Conservation (phyloP, 2,113 vertebrate genomes). For the Riparia riparia region DNA sequence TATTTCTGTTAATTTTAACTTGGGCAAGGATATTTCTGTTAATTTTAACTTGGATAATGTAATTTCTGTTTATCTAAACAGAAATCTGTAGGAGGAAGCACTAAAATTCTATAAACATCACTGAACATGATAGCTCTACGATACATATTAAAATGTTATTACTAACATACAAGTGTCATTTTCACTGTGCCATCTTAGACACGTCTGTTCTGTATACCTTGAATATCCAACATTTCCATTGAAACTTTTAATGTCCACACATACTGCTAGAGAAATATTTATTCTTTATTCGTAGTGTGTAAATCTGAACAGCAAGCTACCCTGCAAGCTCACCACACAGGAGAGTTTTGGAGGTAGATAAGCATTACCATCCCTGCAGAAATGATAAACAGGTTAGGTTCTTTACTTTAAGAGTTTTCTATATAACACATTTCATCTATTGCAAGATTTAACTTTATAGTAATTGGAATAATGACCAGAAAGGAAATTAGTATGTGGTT, state of each 20-base stretch:
- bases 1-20: not conserved
- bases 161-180: not conserved
- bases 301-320: not conserved
- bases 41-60: not conserved
- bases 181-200: not conserved
- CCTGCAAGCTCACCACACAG: not conserved
- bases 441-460: slow-evolving; percentile 65
- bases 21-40: not conserved
- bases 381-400: not conserved
- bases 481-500: slow-evolving; percentile 48
- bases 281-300: not conserved
- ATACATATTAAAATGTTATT: not conserved
- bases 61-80: not conserved
- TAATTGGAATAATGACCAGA: slow-evolving; percentile 55
- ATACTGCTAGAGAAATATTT: not conserved
- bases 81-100: not conserved
- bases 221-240: not conserved
- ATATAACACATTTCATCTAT: slow-evolving; percentile 53
- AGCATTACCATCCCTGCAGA: not conserved
- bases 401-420: not conserved
- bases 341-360: not conserved
- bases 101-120: not conserved
- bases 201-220: not conserved
- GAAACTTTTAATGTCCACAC: not conserved
- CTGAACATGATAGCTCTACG: not conserved